Conservation (phyloP, 2,113 vertebrate genomes). For the Corythoichthys intestinalis region DNA sequence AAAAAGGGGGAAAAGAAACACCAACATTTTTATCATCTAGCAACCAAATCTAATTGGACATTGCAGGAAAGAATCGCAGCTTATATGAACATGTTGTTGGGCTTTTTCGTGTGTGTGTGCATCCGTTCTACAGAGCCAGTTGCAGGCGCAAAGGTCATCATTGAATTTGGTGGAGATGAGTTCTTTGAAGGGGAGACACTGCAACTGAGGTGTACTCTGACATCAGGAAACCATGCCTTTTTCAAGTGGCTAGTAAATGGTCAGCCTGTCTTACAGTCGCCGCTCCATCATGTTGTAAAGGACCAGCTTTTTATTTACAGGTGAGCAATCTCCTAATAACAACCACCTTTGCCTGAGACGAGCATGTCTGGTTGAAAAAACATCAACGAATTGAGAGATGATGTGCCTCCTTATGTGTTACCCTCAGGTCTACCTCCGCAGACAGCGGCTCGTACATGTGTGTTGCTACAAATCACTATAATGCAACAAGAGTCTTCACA, state of each 20-base stretch:
- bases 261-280: constrained; percentile 10
- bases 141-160: not conserved
- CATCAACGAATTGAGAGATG: not conserved
- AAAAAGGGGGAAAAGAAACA: no score
- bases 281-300: not conserved
- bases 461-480: constrained; percentile 42
- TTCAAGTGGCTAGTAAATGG: constrained; percentile 59
- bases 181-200: constrained; percentile 50
- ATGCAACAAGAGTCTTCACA: constrained; percentile 6
- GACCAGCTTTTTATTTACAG: constrained; percentile 23
- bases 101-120: not conserved
- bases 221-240: constrained; percentile 46
- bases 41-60: not conserved
- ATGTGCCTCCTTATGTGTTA: constrained; percentile 2
- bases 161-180: constrained; percentile 4
- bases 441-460: constrained; percentile 61
- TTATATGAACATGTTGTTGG: not conserved
- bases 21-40: not conserved
- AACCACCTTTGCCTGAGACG: not conserved
- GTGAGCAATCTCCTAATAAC: constrained; percentile 18
- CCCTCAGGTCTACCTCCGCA: constrained; percentile 32
- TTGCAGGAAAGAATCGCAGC: not conserved
- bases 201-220: constrained; percentile 39
- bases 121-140: constrained; percentile 53
- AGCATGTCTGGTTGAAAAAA: not conserved